Base-by-base conservation (phyloP, 2,888 invertebrate genomes). In the Tuta absoluta region DNA sequence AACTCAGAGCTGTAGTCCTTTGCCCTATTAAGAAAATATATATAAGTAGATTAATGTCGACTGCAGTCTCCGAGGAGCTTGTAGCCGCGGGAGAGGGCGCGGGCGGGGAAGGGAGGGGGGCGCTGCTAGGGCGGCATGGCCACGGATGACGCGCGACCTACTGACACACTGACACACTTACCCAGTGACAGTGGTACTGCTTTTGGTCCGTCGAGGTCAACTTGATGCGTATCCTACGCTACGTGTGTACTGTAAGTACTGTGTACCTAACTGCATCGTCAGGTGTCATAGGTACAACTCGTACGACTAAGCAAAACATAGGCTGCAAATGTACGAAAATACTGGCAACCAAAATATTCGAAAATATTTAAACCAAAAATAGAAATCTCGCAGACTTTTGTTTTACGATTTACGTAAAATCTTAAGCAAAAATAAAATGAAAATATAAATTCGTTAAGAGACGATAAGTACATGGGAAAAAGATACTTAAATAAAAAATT, bases 101-200 rank as follows among this genome's bases (percentile, higher is more conserved):
- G 71, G 68, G 72, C 74, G 68, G 71, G 72, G 74, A 68, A 71
- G 71, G 72, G 72, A 70, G 66, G 74, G 8, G 74, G 75, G 70
- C 71, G 74, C 73, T 76, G 75, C 73, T 74, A 70, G 67, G 75
- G 78, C 78, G 80, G 80, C 88, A 87, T 77, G 90, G 89, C 79
- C 89, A 85, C 82, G 78, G 86, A 85, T 90, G 90, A 90, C 91
- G 91, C 90, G 89, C 89, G 91, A 79, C 92, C 92, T 79, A 91
- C 89, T 92, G 89, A 82, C 92, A 83, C 83, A 92, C 88, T 92
- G 89, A 89, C 91, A 89, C 89, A 92, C 87, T 92, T 90, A 90
- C 91, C 91, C 78, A 91, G 82, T 92, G 92, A 90, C 92, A 91
- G 89, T 92, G 92, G 88, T 85, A 90, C 91, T 91, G 85, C 89